These are phyloP conservation scores for Cathartes aura DNA, from an alignment of 2,113 vertebrate species.

Conservation along the genomic window DNA sequence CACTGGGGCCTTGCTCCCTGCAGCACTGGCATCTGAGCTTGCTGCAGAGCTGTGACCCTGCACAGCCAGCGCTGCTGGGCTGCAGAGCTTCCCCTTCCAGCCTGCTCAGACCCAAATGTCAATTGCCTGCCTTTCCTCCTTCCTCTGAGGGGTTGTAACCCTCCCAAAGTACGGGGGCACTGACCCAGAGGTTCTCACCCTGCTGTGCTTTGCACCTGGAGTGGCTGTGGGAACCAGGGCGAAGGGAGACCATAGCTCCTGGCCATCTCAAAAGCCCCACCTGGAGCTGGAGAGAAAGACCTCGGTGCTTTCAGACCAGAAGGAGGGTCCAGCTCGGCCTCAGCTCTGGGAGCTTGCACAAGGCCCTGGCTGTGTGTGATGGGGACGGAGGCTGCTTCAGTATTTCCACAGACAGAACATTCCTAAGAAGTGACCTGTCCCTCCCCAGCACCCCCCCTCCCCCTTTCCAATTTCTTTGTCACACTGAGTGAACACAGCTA, in stretches of 20 bases:
- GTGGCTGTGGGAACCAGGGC: neutral
- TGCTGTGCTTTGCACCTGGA: neutral
- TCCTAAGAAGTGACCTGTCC: neutral
- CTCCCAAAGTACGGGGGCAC: fast-evolving
- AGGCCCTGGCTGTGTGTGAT: neutral
- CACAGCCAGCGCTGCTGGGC: neutral
- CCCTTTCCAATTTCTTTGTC: neutral
- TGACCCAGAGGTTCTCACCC: neutral
- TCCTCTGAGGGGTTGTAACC: neutral
- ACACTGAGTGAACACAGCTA: neutral
- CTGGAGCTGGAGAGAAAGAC: neutral
- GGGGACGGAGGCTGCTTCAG: neutral
- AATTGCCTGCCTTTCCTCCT: neutral
- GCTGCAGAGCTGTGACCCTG: fast-evolving
- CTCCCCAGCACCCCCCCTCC: neutral
- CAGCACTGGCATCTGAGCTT: neutral
- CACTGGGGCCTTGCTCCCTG: neutral
- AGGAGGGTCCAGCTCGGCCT: neutral
- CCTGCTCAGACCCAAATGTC: neutral
- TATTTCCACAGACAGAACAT: neutral
- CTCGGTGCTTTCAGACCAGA: neutral
- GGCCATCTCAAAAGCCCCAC: neutral
- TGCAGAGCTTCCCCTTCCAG: neutral
- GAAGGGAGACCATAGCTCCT: neutral
- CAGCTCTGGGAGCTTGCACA: neutral